phyloP scores from a whole-genome alignment of 2,113 vertebrate genomes.

The Scomber colias region DNA sequence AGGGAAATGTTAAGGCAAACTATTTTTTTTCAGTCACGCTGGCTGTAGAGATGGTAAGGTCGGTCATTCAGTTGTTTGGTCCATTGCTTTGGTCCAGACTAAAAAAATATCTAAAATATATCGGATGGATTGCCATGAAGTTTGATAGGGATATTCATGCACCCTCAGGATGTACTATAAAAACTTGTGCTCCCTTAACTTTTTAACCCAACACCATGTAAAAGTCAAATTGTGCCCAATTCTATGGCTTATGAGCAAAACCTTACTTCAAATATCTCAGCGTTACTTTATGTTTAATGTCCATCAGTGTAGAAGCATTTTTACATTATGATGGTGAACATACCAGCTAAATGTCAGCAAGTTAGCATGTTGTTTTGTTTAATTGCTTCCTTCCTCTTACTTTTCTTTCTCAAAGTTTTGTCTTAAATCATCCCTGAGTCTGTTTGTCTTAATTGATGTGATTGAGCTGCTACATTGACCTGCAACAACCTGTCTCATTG shows the following conservation, averaged over 20 bases:
- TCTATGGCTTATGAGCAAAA: no score
- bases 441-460: slow-evolving; percentile 56
- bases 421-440: slow-evolving; percentile 53
- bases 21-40: not conserved
- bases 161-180: no score
- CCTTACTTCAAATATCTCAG: no score
- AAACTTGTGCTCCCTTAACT: not conserved
- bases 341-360: no score
- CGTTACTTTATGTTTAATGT: not conserved
- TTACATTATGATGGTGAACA: no score
- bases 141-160: no score
- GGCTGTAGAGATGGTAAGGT: not conserved
- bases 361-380: not conserved
- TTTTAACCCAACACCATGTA: not conserved
- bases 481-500: not conserved
- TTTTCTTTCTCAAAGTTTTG: slow-evolving; percentile 24
- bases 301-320: no score
- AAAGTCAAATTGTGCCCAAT: not conserved
- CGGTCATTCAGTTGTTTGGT: not conserved
- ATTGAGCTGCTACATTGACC: slow-evolving; percentile 10
- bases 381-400: not conserved
- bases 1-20: not conserved
- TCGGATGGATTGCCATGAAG: not conserved
- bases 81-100: not conserved
- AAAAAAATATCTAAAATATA: slow-evolving; percentile 1